Percentiles rank a stretch among this genome's conserved stretches.
Conservation (phyloP, 2,113 vertebrate genomes). For the Pseudorasbora parva region DNA sequence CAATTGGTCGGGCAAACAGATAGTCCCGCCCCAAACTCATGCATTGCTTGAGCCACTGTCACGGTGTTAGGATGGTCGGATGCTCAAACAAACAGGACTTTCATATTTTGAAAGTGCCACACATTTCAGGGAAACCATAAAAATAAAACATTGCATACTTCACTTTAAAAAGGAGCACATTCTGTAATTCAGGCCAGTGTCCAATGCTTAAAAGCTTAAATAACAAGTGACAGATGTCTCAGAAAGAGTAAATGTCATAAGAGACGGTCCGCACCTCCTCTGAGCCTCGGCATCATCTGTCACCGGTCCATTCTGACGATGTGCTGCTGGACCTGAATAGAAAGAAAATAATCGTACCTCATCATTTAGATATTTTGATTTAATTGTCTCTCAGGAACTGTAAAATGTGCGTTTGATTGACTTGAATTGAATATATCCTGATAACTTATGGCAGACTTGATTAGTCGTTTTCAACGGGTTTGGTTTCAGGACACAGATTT, state of each 20-base stretch:
- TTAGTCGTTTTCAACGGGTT: background rate
- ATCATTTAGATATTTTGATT: slow-evolving; percentile 7
- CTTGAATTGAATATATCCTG: background rate
- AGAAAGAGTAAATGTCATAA: background rate
- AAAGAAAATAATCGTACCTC: background rate
- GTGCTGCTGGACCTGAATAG: slow-evolving; percentile 86
- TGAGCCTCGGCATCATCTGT: slow-evolving; percentile 93
- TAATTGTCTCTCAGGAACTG: background rate
- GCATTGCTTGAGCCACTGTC: background rate
- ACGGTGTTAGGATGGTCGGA: too few species aligned
- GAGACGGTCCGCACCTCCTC: slow-evolving; percentile 81
- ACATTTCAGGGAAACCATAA: background rate
- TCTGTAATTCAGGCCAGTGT: background rate
- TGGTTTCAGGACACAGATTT: background rate
- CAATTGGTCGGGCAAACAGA: background rate
- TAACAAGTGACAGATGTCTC: background rate
- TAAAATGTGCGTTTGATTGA: background rate
- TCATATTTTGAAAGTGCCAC: background rate
- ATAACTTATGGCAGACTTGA: background rate
- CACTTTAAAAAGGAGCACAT: background rate
- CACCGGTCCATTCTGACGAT: slow-evolving; percentile 94
- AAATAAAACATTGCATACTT: background rate
- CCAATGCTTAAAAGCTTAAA: background rate
- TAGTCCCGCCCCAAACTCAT: background rate
- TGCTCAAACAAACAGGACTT: background rate